Conservation (phyloP, 2,888 invertebrate species). For the Caenorhabditis sulstoni region DNA sequence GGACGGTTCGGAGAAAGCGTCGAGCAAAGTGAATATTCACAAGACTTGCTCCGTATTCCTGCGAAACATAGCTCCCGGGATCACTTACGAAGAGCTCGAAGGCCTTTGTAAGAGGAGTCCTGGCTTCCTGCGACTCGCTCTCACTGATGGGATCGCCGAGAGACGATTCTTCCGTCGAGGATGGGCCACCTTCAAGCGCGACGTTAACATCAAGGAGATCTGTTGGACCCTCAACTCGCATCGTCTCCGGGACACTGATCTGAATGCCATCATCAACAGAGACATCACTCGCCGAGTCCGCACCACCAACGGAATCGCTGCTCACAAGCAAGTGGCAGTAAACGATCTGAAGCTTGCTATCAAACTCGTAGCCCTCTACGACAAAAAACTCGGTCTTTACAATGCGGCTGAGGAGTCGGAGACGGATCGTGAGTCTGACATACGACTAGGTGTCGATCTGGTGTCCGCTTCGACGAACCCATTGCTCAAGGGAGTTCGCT, state of each 20-base stretch:
- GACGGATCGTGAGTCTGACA: conserved; percentile 64
- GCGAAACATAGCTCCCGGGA: conserved; percentile 94
- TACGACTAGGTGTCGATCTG: conserved; percentile 67
- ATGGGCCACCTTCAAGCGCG: conserved; percentile 93
- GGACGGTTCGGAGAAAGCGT: conserved; percentile 45
- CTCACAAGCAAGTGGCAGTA: conserved; percentile 88
- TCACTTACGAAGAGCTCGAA: conserved; percentile 97
- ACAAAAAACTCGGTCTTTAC: conserved; percentile 81
- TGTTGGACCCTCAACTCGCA: conserved; percentile 98
- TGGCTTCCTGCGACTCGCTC: conserved; percentile 94
- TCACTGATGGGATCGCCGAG: conserved; percentile 97
- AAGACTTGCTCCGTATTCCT: conserved; percentile 97
- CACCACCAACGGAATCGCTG: conserved; percentile 91
- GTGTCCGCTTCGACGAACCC: conserved; percentile 58
- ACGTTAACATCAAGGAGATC: conserved; percentile 98
- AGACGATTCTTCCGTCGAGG: conserved; percentile 96
- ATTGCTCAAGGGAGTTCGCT: conserved; percentile 38
- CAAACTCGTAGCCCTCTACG: conserved; percentile 82
- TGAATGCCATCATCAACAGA: conserved; percentile 95
- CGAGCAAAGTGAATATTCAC: conserved; percentile 83
- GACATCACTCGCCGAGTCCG: conserved; percentile 95
- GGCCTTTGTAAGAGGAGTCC: conserved; percentile 93
- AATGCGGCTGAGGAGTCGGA: conserved; percentile 72
- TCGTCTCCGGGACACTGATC: conserved; percentile 90
- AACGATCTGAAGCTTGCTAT: conserved; percentile 82